A percentile compares a stretch with the other conserved stretches of the same genome.
Evolutionary conservation across 2,888 invertebrate species (phyloP).

Genomic region (Pollenia labialis): DNA sequence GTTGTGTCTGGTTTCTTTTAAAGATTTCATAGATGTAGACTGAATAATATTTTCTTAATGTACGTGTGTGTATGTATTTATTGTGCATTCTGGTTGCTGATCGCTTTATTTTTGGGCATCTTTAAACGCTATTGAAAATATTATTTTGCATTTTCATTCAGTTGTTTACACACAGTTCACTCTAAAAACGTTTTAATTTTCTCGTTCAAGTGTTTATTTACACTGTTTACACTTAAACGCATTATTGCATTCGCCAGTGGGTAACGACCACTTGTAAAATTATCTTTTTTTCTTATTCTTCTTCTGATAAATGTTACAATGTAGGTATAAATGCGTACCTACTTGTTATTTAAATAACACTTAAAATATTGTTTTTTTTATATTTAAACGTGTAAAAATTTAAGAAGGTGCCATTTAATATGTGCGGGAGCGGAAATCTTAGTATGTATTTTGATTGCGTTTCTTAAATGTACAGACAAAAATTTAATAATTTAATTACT

Average conservation of each 20-base stretch:
- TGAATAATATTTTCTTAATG: not conserved
- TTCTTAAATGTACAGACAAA: not conserved
- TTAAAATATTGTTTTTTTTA: slow-evolving; percentile 26
- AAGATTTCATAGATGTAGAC: not conserved
- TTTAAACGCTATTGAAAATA: slow-evolving; percentile 25
- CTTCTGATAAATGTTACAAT: slow-evolving; percentile 21
- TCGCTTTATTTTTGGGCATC: slow-evolving; percentile 13
- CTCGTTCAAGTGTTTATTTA: slow-evolving; percentile 56
- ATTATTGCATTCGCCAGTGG: slow-evolving; percentile 2
- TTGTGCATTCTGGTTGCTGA: not conserved
- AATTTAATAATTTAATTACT: too few relatives aligned
- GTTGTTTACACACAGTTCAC: slow-evolving; percentile 20
- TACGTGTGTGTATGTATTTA: not conserved
- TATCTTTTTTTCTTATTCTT: slow-evolving; percentile 1
- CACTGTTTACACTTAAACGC: slow-evolving; percentile 30
- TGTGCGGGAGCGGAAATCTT: not conserved
- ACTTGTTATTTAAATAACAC: slow-evolving; percentile 46
- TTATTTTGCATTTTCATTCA: slow-evolving; percentile 1
- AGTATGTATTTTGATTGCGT: not conserved
- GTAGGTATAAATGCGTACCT: slow-evolving; percentile 19
- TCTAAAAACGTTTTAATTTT: not conserved
- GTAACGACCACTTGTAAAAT: slow-evolving; percentile 25
- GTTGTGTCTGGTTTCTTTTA: slow-evolving; percentile 13
- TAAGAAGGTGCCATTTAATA: slow-evolving; percentile 10
- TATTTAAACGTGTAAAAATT: slow-evolving; percentile 33